Percentiles rank a stretch among this genome's conserved stretches.
phyloP scores from a whole-genome alignment of 2,113 vertebrate genomes.

The Anolis sagrei region DNA sequence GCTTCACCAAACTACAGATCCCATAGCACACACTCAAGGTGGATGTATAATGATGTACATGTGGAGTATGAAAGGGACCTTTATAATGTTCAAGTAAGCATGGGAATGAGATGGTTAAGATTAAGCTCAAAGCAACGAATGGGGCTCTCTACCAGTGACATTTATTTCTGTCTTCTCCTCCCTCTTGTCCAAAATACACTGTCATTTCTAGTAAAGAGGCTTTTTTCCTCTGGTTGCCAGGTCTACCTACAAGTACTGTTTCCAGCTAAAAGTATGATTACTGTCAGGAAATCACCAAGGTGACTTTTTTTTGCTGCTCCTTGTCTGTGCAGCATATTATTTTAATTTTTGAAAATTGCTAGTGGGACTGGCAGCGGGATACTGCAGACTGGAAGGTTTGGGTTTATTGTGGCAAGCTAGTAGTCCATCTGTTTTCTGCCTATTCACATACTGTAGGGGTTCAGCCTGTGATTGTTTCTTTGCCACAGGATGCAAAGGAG shows the following conservation, averaged over 20 bases:
- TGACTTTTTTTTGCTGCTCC: not conserved
- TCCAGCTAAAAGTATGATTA: not conserved
- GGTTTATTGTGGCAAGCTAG: not conserved
- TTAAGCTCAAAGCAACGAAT: not conserved
- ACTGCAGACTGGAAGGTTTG: too few relatives aligned
- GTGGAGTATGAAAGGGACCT: too few relatives aligned
- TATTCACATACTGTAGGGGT: not conserved
- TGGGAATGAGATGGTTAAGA: too few relatives aligned
- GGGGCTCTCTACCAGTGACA: not conserved
- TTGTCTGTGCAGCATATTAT: not conserved
- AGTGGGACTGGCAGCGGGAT: not conserved
- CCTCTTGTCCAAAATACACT: not conserved
- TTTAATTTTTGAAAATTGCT: not conserved
- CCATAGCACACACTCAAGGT: too few relatives aligned
- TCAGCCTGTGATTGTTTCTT: too few relatives aligned
- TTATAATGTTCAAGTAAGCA: not conserved
- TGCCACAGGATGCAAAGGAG: too few relatives aligned
- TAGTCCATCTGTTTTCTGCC: not conserved
- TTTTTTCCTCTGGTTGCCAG: not conserved
- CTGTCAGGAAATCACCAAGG: not conserved
- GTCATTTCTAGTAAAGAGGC: not conserved
- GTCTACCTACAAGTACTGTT: not conserved
- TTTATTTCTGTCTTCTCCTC: not conserved
- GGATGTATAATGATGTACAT: too few relatives aligned
- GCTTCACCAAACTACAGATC: too few relatives aligned